These are phyloP conservation scores for Zoanthus sansibaricus DNA, from an alignment of 92 coral and sea anemone genomes.

Conservation along the genomic window DNA sequence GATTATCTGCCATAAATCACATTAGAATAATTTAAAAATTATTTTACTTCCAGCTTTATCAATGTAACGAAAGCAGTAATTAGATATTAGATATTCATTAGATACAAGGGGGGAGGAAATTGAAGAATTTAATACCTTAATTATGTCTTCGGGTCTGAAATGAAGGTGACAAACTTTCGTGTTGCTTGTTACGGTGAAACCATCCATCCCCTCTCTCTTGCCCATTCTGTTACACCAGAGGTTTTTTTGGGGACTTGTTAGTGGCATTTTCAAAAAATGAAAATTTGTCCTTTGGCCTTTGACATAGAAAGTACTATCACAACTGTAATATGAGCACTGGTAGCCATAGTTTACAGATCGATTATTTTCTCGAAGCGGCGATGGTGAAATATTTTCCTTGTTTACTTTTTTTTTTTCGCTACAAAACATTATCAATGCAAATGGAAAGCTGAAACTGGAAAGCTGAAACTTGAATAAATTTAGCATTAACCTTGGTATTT, in stretches of 20 bases:
- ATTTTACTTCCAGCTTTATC: no score
- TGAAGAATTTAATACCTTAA: no score
- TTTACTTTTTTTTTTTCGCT: no score
- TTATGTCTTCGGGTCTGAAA: background rate
- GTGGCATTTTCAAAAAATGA: background rate
- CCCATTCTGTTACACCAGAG: background rate
- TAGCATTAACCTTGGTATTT: background rate
- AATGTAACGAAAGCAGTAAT: no score
- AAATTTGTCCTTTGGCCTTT: background rate
- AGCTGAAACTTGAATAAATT: background rate
- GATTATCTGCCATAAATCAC: no score
- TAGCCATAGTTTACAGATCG: background rate
- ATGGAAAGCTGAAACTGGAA: background rate
- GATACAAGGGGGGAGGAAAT: no score
- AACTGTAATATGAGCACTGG: background rate
- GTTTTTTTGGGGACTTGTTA: background rate
- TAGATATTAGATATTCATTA: no score
- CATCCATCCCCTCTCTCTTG: background rate
- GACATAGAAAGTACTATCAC: background rate
- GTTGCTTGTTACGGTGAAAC: background rate
- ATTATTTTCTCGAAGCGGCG: no score
- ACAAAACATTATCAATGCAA: background rate
- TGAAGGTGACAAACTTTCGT: background rate
- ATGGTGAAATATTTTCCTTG: no score
- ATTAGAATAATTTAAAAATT: no score